phyloP scores from a whole-genome alignment of 2,797 vertebrate genomes.

The Argentina silus region DNA sequence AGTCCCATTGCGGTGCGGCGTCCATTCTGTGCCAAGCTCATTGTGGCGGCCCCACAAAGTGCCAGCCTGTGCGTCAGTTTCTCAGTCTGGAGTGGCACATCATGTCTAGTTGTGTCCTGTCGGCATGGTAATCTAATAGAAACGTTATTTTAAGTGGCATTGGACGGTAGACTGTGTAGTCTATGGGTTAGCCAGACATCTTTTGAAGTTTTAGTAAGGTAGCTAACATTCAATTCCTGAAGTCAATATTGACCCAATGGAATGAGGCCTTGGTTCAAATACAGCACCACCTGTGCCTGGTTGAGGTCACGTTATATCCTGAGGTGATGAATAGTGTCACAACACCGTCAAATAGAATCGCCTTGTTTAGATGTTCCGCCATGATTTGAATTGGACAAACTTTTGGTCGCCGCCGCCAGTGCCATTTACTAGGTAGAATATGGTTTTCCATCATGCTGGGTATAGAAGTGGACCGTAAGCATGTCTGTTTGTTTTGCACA shows the following conservation, averaged over 20 bases:
- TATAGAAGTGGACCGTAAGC: not conserved
- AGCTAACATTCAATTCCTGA: conserved; percentile 31
- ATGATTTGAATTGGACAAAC: not conserved
- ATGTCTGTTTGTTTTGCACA: not conserved
- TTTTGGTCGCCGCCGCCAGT: not conserved
- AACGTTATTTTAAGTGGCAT: conserved; percentile 55
- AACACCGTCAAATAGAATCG: conserved; percentile 8
- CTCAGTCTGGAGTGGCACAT: conserved; percentile 30
- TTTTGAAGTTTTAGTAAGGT: conserved; percentile 15
- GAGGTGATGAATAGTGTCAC: conserved; percentile 25
- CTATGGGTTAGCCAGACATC: conserved; percentile 49
- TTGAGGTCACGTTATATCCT: conserved; percentile 34
- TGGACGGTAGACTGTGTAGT: conserved; percentile 56
- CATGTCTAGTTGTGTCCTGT: conserved; percentile 50
- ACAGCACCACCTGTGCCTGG: conserved; percentile 17
- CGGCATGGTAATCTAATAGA: conserved; percentile 54
- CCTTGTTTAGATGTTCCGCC: conserved; percentile 16
- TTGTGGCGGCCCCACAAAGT: conserved; percentile 30
- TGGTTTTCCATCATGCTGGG: too few relatives aligned
- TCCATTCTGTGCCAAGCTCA: conserved; percentile 16
- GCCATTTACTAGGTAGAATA: not conserved
- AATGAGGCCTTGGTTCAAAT: conserved; percentile 33
- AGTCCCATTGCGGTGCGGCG: not conserved
- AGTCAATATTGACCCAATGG: conserved; percentile 39
- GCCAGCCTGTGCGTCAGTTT: not conserved